These are phyloP conservation scores for Clostera curtula DNA, from an alignment of 2,888 invertebrate species.

Conservation along the genomic window DNA sequence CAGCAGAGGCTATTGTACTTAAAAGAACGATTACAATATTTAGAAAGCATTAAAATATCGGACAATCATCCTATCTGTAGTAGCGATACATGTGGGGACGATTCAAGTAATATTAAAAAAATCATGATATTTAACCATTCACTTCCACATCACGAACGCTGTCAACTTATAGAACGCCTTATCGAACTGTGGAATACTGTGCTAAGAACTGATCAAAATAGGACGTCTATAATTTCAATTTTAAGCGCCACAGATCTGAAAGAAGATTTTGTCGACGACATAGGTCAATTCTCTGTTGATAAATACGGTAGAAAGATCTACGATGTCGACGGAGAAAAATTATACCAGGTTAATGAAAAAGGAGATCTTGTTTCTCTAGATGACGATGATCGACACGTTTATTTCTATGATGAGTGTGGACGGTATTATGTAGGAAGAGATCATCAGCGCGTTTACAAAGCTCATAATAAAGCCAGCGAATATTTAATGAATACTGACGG, in stretches of 20 bases:
- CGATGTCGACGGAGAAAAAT: conserved; percentile 8
- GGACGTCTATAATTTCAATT: conserved; percentile 30
- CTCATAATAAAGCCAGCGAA: conserved; percentile 23
- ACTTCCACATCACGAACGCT: conserved; percentile 24
- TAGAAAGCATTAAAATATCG: conserved; percentile 27
- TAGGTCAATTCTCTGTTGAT: conserved; percentile 26
- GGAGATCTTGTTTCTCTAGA: conserved; percentile 19
- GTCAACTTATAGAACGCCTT: conserved; percentile 27
- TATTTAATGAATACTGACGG: conserved; percentile 21
- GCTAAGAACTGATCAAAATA: conserved; percentile 7
- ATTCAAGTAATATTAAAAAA: conserved; percentile 5
- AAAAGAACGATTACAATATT: conserved; percentile 26
- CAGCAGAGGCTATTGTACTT: conserved; percentile 31
- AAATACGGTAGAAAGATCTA: conserved; percentile 32
- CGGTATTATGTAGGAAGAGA: conserved; percentile 25
- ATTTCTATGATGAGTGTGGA: conserved; percentile 33
- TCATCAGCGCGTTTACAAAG: conserved; percentile 24
- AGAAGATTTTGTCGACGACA: conserved; percentile 25
- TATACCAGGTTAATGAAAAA: conserved; percentile 29
- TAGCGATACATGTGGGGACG: background rate
- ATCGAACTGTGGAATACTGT: conserved; percentile 25
- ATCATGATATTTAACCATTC: conserved; percentile 30
- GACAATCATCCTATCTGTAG: conserved; percentile 12
- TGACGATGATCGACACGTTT: conserved; percentile 27
- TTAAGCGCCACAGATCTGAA: conserved; percentile 23